phyloP scores from a whole-genome alignment of 2,797 vertebrate species.

The Austrolebias charrua region DNA sequence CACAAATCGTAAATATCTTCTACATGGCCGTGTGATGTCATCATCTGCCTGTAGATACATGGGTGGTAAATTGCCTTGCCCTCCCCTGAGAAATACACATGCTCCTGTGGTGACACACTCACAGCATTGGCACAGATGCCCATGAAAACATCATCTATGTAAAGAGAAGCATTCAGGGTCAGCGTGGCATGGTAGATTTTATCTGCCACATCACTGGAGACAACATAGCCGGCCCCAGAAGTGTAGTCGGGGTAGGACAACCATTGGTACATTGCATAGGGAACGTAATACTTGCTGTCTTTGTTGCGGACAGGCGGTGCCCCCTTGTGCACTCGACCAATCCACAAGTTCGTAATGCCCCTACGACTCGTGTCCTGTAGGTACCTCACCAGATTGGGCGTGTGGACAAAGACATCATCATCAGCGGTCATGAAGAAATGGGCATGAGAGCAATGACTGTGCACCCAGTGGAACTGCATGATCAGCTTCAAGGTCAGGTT shows the following conservation, averaged over 20 bases:
- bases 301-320: constrained; percentile 86
- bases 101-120: constrained; percentile 86
- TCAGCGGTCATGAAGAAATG: constrained; percentile 95
- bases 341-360: constrained; percentile 86
- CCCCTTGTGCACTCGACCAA: constrained; percentile 89
- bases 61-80: constrained; percentile 89
- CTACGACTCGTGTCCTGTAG: constrained; percentile 78
- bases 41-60: constrained; percentile 95
- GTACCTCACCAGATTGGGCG: constrained; percentile 91
- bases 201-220: constrained; percentile 88
- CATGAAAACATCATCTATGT: constrained; percentile 98
- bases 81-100: constrained; percentile 92
- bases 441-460: constrained; percentile 86
- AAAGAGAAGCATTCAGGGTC: constrained; percentile 89
- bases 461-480: constrained; percentile 92
- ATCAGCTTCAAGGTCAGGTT: constrained; percentile 95
- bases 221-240: constrained; percentile 89
- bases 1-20: constrained; percentile 87
- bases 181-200: constrained; percentile 88
- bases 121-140: constrained; percentile 91
- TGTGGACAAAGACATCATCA: constrained; percentile 95
- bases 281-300: constrained; percentile 92
- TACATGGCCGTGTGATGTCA: constrained; percentile 93
- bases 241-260: constrained; percentile 94
- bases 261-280: constrained; percentile 92